Evolutionary conservation across 2,888 invertebrate genomes (phyloP).

Genomic region (Yponomeuta cagnagella): DNA sequence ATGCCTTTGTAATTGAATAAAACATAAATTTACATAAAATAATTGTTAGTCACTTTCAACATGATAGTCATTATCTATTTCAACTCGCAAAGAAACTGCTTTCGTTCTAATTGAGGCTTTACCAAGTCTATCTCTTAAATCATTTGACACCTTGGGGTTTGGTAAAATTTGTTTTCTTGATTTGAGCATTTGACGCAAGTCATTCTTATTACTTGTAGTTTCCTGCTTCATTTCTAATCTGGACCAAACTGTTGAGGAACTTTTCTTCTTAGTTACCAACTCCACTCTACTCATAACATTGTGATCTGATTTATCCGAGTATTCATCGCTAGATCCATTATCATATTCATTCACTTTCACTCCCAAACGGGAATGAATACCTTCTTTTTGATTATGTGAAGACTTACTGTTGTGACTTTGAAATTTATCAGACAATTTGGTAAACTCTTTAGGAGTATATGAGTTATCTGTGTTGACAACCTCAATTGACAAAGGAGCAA

Average conservation of each 20-base stretch:
- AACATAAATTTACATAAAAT: neutral
- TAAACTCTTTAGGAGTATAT: conserved; percentile 43
- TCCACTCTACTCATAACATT: conserved; percentile 71
- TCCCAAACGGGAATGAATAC: conserved; percentile 55
- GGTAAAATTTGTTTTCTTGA: conserved; percentile 36
- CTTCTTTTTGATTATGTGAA: conserved; percentile 26
- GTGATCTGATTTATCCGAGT: neutral
- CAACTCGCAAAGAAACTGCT: conserved; percentile 47
- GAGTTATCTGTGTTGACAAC: conserved; percentile 47
- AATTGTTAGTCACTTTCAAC: conserved; percentile 12
- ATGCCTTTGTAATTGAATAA: neutral
- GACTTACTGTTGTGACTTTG: conserved; percentile 33
- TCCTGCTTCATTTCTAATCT: conserved; percentile 59
- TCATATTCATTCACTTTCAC: conserved; percentile 34
- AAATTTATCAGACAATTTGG: conserved; percentile 59
- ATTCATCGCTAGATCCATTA: conserved; percentile 10
- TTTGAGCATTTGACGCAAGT: conserved; percentile 55
- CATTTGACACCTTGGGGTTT: conserved; percentile 47
- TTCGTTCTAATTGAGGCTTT: neutral
- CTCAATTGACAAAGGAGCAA: conserved; percentile 63
- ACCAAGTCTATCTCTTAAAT: conserved; percentile 22
- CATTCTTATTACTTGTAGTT: conserved; percentile 36
- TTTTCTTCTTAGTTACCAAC: conserved; percentile 50
- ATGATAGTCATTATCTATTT: conserved; percentile 62
- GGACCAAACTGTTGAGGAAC: conserved; percentile 73